Base-by-base conservation (phyloP, 2,113 vertebrate species). In the Columba janthina region DNA sequence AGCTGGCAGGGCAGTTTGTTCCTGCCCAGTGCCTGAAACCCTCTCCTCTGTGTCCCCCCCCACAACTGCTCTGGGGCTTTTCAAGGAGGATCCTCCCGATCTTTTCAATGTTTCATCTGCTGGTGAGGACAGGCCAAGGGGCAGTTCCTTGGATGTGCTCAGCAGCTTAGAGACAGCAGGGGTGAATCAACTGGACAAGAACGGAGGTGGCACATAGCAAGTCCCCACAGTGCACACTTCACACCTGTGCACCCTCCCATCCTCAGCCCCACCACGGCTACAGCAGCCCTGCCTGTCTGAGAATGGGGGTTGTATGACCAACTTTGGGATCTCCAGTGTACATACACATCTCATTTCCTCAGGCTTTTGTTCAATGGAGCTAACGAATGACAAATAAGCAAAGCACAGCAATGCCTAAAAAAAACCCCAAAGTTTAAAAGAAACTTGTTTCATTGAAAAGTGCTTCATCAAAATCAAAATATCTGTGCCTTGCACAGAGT, bases 11-110 rank as follows among this genome's bases (percentile, higher is more conserved):
- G 38, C 24, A 58, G n/a, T 17, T 15, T 44, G 7, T 19, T 93
- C 69, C 48, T 61, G 42, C 44, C 24, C 38, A 75, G 14, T 10
- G 20, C 44, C 48, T 60, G 60, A 64, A 65, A n/a, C 17, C 32
- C 32, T 46, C 42, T 62, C 29, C 21, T 73, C 54, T 75, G 28
- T 36, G 40, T n/a, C 29, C 7, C 3, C 3, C 14, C 12, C 11
- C 0, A 0, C 13, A 58, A 31, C 5, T 0, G 1, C 46, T 29
- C 6, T 2, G 25, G 5, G 56, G 50, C n/a, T 65, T 48, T 82
- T 48, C 18, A 48, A 90, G 29, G 58, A 75, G 42, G 40, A 66
- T 51, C 17, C 31, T 83, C 29, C 22, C 16, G 15, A 32, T 7
- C 28, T 46, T 51, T 26, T n/a, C 25, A 67, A 31, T 54, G 42